A percentile compares a stretch with the other conserved stretches of the same genome.
These are phyloP conservation scores for Centropus unirufus DNA, from an alignment of 2,113 vertebrate species.

Conservation along the genomic window DNA sequence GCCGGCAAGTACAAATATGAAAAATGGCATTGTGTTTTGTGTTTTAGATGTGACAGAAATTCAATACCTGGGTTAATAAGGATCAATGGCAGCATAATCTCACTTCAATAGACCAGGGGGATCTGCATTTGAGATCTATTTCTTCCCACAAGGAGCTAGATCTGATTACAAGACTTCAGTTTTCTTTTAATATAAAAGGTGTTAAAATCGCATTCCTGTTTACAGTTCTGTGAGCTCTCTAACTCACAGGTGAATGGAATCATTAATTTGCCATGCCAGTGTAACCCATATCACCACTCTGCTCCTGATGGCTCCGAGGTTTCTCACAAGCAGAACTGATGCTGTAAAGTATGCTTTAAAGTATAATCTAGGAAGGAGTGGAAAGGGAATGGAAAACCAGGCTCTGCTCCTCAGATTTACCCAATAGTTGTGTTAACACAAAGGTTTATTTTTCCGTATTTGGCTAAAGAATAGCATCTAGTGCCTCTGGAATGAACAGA, in stretches of 20 bases:
- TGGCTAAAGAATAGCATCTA: neutral
- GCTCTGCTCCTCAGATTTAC: neutral
- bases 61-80: conserved; percentile 22
- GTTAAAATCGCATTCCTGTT: neutral
- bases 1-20: conserved; percentile 20
- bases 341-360: neutral
- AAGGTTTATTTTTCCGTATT: neutral
- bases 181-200: neutral
- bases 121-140: neutral
- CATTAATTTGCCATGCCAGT: neutral
- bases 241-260: neutral
- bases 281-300: neutral
- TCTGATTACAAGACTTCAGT: neutral
- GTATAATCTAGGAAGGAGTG: neutral
- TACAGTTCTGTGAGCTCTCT: neutral
- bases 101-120: neutral
- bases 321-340: neutral
- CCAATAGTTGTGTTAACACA: neutral
- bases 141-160: neutral
- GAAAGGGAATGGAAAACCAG: neutral
- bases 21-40: conserved; percentile 10
- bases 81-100: neutral
- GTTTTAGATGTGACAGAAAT: conserved; percentile 1
- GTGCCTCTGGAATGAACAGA: neutral
- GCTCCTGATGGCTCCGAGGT: neutral